Percentiles rank a stretch among this genome's conserved stretches.
Evolutionary conservation across 2,888 invertebrate genomes (phyloP).

Genomic region (Conus canariensis): DNA sequence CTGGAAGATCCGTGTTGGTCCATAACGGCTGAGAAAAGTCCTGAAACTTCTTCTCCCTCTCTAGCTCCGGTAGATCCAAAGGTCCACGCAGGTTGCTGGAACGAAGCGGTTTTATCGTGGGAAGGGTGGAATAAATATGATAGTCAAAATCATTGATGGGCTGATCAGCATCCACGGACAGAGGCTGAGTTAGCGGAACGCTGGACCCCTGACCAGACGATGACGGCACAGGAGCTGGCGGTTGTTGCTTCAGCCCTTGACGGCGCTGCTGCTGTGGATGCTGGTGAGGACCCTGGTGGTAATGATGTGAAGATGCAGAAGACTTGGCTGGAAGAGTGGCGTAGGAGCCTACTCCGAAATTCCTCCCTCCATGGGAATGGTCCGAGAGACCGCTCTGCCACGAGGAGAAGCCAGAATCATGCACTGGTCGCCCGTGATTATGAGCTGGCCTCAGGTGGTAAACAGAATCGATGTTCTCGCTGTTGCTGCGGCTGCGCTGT

Average conservation of each 20-base stretch:
- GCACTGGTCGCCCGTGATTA: slow-evolving; percentile 15
- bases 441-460: slow-evolving; percentile 37
- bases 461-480: slow-evolving; percentile 47
- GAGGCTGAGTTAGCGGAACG: slow-evolving; percentile 18
- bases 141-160: slow-evolving; percentile 50
- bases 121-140: slow-evolving; percentile 58
- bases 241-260: not conserved
- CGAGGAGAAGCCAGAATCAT: slow-evolving; percentile 46
- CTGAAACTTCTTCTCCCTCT: slow-evolving; percentile 49
- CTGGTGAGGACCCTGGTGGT: slow-evolving; percentile 17
- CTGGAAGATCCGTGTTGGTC: slow-evolving; percentile 52
- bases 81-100: slow-evolving; percentile 24
- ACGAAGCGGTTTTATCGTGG: slow-evolving; percentile 59
- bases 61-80: slow-evolving; percentile 47
- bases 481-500: slow-evolving; percentile 46
- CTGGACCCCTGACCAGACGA: not conserved
- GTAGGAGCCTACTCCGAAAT: slow-evolving; percentile 59
- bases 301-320: slow-evolving; percentile 27
- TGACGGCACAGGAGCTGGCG: not conserved
- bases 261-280: slow-evolving; percentile 19
- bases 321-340: slow-evolving; percentile 61
- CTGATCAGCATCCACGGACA: slow-evolving; percentile 45
- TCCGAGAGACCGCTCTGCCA: slow-evolving; percentile 50
- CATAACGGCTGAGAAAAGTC: slow-evolving; percentile 55
- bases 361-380: slow-evolving; percentile 45